These are phyloP conservation scores for Chaetophractus vellerosus DNA, from an alignment of 2,797 vertebrate genomes.

Conservation along the genomic window DNA sequence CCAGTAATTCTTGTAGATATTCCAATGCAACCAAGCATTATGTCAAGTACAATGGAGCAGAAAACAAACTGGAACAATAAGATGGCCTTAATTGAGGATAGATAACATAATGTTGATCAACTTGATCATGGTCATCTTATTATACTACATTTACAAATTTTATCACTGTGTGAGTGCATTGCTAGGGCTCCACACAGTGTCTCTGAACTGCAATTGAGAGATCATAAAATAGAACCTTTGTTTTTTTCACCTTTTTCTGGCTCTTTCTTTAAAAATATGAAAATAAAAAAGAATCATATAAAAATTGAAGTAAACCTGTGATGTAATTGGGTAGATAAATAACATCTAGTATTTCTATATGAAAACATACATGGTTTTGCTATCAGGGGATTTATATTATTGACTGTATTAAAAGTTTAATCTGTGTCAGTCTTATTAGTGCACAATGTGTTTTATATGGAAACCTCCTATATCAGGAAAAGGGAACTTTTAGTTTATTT, in stretches of 20 bases:
- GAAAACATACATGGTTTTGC: neutral
- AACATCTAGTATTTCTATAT: neutral
- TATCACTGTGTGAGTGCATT: neutral
- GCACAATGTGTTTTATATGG: neutral
- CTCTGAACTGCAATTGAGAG: too few relatives aligned
- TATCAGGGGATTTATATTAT: neutral
- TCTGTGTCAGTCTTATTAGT: too few relatives aligned
- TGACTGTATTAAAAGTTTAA: neutral
- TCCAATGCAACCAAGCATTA: neutral
- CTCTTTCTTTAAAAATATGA: too few relatives aligned
- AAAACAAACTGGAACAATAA: neutral
- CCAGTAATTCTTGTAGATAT: neutral
- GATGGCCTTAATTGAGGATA: neutral
- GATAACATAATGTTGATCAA: too few relatives aligned
- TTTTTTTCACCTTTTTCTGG: rapidly evolving
- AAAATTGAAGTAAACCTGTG: too few relatives aligned
- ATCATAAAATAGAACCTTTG: neutral
- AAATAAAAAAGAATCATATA: too few relatives aligned
- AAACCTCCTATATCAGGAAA: neutral
- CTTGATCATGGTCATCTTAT: neutral
- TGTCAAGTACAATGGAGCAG: neutral
- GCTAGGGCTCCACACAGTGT: neutral
- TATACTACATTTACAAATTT: neutral
- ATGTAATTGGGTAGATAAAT: too few relatives aligned
- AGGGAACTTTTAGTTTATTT: neutral